Conservation (phyloP, 2,113 vertebrate genomes). For the Lynx canadensis region DNA sequence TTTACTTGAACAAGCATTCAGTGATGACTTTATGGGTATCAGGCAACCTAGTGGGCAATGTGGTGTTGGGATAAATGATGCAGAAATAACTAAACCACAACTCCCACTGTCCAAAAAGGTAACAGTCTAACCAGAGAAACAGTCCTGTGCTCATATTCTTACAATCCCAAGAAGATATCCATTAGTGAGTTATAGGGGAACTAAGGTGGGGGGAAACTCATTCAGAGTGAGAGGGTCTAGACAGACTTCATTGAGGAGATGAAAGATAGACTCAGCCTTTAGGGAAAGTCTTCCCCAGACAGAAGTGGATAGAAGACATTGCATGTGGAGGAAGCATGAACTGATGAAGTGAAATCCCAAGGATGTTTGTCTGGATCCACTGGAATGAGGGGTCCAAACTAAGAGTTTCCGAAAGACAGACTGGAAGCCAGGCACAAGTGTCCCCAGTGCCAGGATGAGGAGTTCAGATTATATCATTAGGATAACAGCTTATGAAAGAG, state of each 20-base stretch:
- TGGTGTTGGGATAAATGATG: background rate
- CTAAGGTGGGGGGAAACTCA: background rate
- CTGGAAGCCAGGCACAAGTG: background rate
- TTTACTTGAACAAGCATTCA: conserved; percentile 46
- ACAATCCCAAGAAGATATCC: background rate
- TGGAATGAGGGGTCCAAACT: background rate
- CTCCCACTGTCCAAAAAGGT: background rate
- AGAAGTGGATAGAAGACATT: background rate
- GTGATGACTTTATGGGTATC: conserved; percentile 30
- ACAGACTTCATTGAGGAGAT: background rate
- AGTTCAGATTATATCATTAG: background rate
- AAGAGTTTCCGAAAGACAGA: background rate
- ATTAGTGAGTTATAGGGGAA: background rate
- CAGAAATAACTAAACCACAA: background rate
- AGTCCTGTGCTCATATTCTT: background rate
- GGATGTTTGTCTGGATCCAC: background rate
- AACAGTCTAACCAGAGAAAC: background rate
- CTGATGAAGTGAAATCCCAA: background rate
- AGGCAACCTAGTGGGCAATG: background rate
- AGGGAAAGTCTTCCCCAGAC: background rate
- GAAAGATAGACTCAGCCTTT: background rate
- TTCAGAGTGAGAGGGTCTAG: background rate
- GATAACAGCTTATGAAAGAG: background rate
- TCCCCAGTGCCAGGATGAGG: background rate
- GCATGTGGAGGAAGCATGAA: background rate